Base-by-base conservation (phyloP, 2,888 invertebrate genomes). In the Himalopsyche tibetana region DNA sequence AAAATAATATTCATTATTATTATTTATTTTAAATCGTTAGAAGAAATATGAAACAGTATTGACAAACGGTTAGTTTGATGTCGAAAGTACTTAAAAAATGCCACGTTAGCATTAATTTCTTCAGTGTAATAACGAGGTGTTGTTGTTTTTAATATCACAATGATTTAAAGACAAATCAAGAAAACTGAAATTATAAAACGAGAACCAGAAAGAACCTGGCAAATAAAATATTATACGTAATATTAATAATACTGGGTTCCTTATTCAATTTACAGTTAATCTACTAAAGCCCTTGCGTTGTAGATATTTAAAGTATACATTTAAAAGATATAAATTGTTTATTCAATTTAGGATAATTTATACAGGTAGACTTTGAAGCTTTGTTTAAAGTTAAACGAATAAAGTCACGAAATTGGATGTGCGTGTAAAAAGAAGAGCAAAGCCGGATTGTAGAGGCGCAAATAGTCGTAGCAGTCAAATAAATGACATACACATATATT, bases 401-500 rank as follows among this genome's bases (percentile, higher is more conserved):
- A 74, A 74, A 74, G 36, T 36, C 8, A 38, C 74, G 74, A 74
- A 74, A 74, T 74, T 74, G 74, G 36, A 74, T 12, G 74, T 36
- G 74, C 38, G 19, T 19, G 15, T 74, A 74, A 15, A 36, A 74
- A 36, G 74, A 15, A 36, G 28, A 36, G 11, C 19, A 38, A 74
- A 74, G 9, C 74, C 15, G 36, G 9, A 74, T 74, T 36, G 74
- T 12, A 74, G 38, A 74, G 38, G 15, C 19, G 74, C 36, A 74
- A 38, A 74, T 36, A 36, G 38, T 38, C 38, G 74, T 74, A 19
- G 38, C 36, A 74, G 74, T 74, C 74, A 38, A 74, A 36, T 74
- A 74, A 74, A 74, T 74, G 74, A 74, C 74, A 12, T 74, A 74
- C 74, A 74, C 74, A 74, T 74, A 74, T 15, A 74, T 74, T 74